These are phyloP conservation scores for Drepana falcataria DNA, from an alignment of 2,888 invertebrate species.

Conservation along the genomic window DNA sequence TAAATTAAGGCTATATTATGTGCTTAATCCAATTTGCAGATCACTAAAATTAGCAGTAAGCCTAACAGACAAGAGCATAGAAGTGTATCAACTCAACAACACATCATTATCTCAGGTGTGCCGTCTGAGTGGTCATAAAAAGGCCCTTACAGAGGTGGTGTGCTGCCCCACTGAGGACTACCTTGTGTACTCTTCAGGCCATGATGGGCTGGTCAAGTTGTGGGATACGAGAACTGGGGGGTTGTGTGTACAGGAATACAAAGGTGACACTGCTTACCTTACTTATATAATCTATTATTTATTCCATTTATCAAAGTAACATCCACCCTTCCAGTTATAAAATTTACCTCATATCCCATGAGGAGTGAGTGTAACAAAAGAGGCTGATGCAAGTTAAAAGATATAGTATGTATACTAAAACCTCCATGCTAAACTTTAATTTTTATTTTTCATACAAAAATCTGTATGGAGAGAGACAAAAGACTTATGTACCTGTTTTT, in stretches of 20 bases:
- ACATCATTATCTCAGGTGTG: constrained; percentile 46
- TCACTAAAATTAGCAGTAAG: constrained; percentile 55
- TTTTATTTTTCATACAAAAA: too few relatives aligned
- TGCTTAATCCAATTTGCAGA: constrained; percentile 26
- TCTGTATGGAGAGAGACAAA: too few relatives aligned
- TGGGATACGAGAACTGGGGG: constrained; percentile 81
- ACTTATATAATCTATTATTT: too few relatives aligned
- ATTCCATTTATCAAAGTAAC: too few relatives aligned
- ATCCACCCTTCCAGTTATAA: too few relatives aligned
- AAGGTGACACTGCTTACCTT: constrained; percentile 30
- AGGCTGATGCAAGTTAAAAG: too few relatives aligned
- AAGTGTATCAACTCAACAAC: constrained; percentile 55
- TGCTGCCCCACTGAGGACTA: constrained; percentile 78
- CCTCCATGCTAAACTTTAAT: too few relatives aligned
- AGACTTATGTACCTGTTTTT: too few relatives aligned
- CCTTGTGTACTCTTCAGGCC: constrained; percentile 78
- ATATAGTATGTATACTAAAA: too few relatives aligned
- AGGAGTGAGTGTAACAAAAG: too few relatives aligned
- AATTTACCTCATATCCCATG: too few relatives aligned
- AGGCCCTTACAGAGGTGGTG: constrained; percentile 75
- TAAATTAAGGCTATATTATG: too few relatives aligned
- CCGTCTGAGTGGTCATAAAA: constrained; percentile 63
- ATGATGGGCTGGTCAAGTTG: constrained; percentile 77
- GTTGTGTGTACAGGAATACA: constrained; percentile 52
- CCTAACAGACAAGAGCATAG: constrained; percentile 54